Evolutionary conservation across 2,113 vertebrate species (phyloP).

Genomic region (Donacobius atricapilla): DNA sequence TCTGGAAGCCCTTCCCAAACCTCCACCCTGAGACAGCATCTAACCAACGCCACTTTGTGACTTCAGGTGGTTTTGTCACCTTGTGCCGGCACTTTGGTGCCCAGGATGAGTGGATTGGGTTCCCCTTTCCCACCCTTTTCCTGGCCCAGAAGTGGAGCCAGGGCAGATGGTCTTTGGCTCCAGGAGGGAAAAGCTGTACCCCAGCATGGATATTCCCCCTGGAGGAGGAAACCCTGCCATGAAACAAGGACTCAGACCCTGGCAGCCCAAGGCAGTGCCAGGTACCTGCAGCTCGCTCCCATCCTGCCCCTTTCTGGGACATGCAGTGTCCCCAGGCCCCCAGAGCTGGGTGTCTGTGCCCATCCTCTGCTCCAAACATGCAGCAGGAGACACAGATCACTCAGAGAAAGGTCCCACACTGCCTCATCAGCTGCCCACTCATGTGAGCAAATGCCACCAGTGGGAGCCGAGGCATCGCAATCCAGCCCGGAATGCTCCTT

Average conservation of each 20-base stretch:
- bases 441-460: slow-evolving; percentile 19
- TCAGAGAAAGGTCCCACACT: background rate
- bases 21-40: background rate
- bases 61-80: background rate
- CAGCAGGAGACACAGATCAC: background rate
- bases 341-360: background rate
- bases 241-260: background rate
- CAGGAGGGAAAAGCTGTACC: background rate
- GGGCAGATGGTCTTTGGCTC: background rate
- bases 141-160: background rate
- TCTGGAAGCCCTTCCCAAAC: background rate
- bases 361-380: background rate
- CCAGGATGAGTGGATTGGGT: accelerated
- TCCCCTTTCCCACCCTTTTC: background rate
- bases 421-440: slow-evolving; percentile 18
- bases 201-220: background rate
- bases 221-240: background rate
- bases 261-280: accelerated
- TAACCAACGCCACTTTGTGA: background rate
- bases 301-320: background rate
- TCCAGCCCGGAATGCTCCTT: slow-evolving; percentile 10
- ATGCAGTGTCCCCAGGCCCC: accelerated
- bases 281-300: background rate
- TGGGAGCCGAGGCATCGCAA: slow-evolving; percentile 10
- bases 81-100: background rate